Evolutionary conservation across 1,140 invertebrate genomes (phyloP).

Genomic region (Drosophila albomicans): DNA sequence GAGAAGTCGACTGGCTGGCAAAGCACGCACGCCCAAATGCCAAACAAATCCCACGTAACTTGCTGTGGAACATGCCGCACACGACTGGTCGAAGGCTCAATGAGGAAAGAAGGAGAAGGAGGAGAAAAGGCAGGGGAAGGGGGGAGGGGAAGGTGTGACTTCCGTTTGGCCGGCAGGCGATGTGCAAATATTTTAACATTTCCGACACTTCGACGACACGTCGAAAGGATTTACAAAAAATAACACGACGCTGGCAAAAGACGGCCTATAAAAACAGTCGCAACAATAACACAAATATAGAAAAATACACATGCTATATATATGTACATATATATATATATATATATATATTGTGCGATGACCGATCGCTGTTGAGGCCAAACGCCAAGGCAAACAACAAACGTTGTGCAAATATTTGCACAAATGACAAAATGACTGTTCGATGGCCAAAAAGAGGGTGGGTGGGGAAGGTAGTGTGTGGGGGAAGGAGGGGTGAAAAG

Average conservation of each 20-base stretch:
- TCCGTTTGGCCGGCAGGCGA: slow-evolving; percentile 47
- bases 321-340: slow-evolving; percentile 7
- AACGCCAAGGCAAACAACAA: slow-evolving; percentile 27
- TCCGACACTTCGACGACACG: slow-evolving; percentile 72
- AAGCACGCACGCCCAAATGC: slow-evolving; percentile 57
- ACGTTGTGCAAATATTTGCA: slow-evolving; percentile 61
- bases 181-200: slow-evolving; percentile 77
- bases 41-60: slow-evolving; percentile 64
- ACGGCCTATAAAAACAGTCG: slow-evolving; percentile 39
- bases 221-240: slow-evolving; percentile 75
- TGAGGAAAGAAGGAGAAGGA: background rate
- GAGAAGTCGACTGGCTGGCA: slow-evolving; percentile 18
- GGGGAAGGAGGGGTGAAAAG: background rate
- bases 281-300: slow-evolving; percentile 19
- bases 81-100: slow-evolving; percentile 5
- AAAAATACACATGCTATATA: background rate
- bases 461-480: background rate
- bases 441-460: slow-evolving; percentile 12
- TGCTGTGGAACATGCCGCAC: slow-evolving; percentile 15
- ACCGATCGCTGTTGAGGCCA: slow-evolving; percentile 16
- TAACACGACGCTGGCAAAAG: slow-evolving; percentile 32
- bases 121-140: background rate
- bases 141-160: slow-evolving; percentile 10
- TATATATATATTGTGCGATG: slow-evolving; percentile 1
- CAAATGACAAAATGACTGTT: slow-evolving; percentile 52